A percentile compares a stretch with the other conserved stretches of the same genome.
phyloP scores from a whole-genome alignment of 2,888 invertebrate genomes.

The Sminthurinus aureus region DNA sequence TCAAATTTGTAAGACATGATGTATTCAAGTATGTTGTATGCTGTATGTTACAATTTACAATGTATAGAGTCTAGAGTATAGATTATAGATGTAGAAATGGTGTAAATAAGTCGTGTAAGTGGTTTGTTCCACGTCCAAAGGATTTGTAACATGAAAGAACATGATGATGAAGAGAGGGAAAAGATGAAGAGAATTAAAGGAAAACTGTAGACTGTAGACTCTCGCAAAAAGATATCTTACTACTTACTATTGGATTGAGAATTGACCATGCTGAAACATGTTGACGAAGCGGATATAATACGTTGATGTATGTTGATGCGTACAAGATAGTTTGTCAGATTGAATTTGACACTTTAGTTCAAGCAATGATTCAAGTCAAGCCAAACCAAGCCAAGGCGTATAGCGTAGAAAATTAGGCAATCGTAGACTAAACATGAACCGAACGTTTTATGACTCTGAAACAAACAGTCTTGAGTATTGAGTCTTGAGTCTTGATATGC shows the following conservation, averaged over 20 bases:
- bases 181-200: not conserved
- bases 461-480: constrained; percentile 11
- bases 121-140: too few relatives aligned
- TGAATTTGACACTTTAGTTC: constrained; percentile 28
- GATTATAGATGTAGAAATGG: too few relatives aligned
- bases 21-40: too few relatives aligned
- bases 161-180: not conserved
- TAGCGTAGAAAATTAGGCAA: constrained; percentile 39
- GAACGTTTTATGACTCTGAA: constrained; percentile 26
- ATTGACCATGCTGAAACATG: constrained; percentile 29
- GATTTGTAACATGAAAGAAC: too few relatives aligned
- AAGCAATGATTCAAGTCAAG: constrained; percentile 21
- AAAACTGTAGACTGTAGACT: not conserved
- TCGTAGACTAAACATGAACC: constrained; percentile 42
- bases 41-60: too few relatives aligned
- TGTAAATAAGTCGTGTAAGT: too few relatives aligned
- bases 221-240: not conserved
- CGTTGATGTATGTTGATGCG: not conserved
- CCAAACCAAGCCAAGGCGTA: too few relatives aligned
- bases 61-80: too few relatives aligned
- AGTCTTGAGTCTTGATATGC: not conserved
- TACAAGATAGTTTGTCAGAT: constrained; percentile 39
- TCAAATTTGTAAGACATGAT: too few relatives aligned
- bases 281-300: constrained; percentile 32
- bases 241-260: constrained; percentile 3